Conservation (phyloP, 1,140 invertebrate species). For the Mesaphorura yosii region DNA sequence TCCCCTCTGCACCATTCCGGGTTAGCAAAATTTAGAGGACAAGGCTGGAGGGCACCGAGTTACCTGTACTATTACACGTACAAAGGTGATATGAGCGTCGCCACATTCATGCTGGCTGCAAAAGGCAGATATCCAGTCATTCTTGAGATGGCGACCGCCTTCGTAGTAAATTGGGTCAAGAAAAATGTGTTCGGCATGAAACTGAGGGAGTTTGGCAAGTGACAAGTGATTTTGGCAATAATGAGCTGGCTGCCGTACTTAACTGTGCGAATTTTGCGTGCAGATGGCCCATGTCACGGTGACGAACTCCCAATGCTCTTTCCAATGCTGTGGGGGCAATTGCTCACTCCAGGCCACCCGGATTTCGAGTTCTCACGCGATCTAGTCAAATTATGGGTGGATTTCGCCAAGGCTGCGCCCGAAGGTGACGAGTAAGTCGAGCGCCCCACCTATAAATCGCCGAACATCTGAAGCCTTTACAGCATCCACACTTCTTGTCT, state of each 20-base stretch:
- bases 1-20: neutral
- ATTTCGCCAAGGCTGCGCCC: conserved; percentile 9
- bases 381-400: conserved; percentile 8
- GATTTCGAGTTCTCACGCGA: conserved; percentile 11
- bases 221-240: too few species aligned
- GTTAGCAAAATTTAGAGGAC: neutral
- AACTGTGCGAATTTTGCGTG: too few species aligned
- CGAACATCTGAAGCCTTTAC: too few species aligned
- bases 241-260: too few species aligned
- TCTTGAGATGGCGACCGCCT: neutral
- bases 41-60: neutral
- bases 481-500: too few species aligned
- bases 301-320: neutral
- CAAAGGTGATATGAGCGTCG: conserved; percentile 1
- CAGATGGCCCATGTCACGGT: too few species aligned
- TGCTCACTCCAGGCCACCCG: neutral
- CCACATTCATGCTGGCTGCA: conserved; percentile 2
- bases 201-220: neutral
- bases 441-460: too few species aligned
- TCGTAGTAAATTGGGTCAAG: neutral
- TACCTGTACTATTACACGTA: conserved; percentile 17
- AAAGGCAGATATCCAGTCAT: neutral
- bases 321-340: neutral
- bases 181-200: conserved; percentile 6
- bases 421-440: too few species aligned